Base-by-base conservation (phyloP, 2,797 vertebrate genomes). In the Anabas testudineus region DNA sequence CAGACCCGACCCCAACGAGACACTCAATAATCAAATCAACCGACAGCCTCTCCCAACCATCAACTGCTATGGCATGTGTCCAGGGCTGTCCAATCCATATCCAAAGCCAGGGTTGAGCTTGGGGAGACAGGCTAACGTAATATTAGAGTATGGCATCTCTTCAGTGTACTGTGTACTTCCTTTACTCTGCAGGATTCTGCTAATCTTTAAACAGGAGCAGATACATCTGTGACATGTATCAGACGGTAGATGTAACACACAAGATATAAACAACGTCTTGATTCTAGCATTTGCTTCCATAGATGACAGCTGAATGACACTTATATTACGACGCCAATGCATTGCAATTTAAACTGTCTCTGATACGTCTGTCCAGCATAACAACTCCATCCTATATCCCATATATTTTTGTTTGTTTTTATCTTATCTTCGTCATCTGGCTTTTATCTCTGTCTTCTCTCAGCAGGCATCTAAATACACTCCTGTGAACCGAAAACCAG, bases 31-130 rank as follows among this genome's bases (percentile, higher is more conserved):
- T 92, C 89, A 93, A 92, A 89, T 90, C 85, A 88, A 80, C 83
- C 70, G 9, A 80, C 85, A 83, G 82, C 85, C 89, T 93, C 91
- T 89, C 85, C 91, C 92, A 94, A 94, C 93, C 92, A 94, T 94
- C 92, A 93, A 93, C 90, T 94, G 84, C 72, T 56, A 37, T 89
- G 90, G 92, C 91, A 67, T 15, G 60, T 74, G 76, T 88, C 91
- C 91, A 93, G 79, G 39, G 67, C 61, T 67, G 69, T 70, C 70
- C 67, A 2, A 46, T 80, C 52, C 59, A 9, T 61, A 70, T 45
- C 45, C 2, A 53, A 71, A 84, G 74, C 64, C 69, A 14, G 22
- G 69, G 76, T 77, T 78, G 80, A 78, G 85, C 79, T 73, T 24
- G 10, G 28, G 28, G 34, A 81, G 75, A 82, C 53, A 14, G 61